phyloP scores from a whole-genome alignment of 1,140 invertebrate genomes.

The Oedothorax gibbosus region DNA sequence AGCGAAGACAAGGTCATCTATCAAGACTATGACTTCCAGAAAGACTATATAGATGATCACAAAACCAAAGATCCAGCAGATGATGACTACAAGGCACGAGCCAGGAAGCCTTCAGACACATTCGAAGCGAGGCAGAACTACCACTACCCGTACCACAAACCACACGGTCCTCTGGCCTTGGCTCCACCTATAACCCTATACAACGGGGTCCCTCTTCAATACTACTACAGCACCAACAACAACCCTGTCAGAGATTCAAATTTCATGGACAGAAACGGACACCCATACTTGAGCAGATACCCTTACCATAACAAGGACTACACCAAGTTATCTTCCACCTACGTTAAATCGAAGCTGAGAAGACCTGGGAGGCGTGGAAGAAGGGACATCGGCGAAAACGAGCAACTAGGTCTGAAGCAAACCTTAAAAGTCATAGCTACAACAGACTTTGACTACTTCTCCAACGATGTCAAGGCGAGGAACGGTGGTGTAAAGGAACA shows the following conservation, averaged over 20 bases:
- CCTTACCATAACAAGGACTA: slow-evolving; percentile 61
- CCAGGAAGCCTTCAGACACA: slow-evolving; percentile 30
- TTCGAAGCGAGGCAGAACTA: slow-evolving; percentile 15
- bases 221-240: slow-evolving; percentile 68
- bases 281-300: slow-evolving; percentile 52
- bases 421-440: slow-evolving; percentile 89
- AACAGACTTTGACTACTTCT: slow-evolving; percentile 90
- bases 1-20: neutral
- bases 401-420: slow-evolving; percentile 87
- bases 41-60: neutral
- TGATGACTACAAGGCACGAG: slow-evolving; percentile 39
- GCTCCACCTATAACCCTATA: slow-evolving; percentile 40
- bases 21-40: neutral
- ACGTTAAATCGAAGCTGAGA: slow-evolving; percentile 51
- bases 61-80: neutral
- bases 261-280: slow-evolving; percentile 44
- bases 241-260: slow-evolving; percentile 64
- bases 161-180: slow-evolving; percentile 18
- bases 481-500: slow-evolving; percentile 86
- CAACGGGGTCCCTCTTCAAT: slow-evolving; percentile 26
- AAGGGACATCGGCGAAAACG: slow-evolving; percentile 72
- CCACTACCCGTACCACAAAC: neutral
- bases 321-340: neutral
- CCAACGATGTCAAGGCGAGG: slow-evolving; percentile 73
- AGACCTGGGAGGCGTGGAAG: slow-evolving; percentile 69